These are phyloP conservation scores for Dermochelys coriacea DNA, from an alignment of 2,797 vertebrate genomes.

Conservation along the genomic window DNA sequence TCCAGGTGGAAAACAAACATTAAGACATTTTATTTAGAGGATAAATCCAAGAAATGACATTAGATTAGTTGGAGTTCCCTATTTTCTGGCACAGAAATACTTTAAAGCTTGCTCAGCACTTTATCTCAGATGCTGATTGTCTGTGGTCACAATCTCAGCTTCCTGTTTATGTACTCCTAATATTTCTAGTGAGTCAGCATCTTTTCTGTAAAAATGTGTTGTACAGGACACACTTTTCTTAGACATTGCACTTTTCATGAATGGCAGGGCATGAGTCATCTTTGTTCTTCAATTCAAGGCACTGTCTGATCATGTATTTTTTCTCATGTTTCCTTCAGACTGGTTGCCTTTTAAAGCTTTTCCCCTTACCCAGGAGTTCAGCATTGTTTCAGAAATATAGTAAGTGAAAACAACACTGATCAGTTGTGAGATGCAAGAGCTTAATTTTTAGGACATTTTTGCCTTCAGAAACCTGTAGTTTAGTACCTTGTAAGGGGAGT, in stretches of 20 bases:
- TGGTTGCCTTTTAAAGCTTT: neutral
- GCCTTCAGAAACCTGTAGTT: neutral
- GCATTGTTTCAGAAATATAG: neutral
- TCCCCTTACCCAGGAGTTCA: neutral
- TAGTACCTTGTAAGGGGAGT: neutral
- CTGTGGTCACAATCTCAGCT: constrained; percentile 66
- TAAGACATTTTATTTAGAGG: neutral
- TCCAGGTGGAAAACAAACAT: neutral
- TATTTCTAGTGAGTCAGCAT: constrained; percentile 69
- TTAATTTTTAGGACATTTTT: neutral
- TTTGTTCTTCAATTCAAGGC: neutral
- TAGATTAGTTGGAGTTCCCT: constrained; percentile 30
- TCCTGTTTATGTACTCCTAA: constrained; percentile 61
- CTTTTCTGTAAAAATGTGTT: neutral
- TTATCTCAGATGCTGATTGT: constrained; percentile 47
- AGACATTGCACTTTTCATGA: neutral
- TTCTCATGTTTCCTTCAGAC: neutral
- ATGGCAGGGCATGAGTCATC: neutral
- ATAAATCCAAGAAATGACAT: neutral
- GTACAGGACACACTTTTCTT: neutral
- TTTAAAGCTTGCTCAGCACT: constrained; percentile 63
- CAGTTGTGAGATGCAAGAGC: neutral
- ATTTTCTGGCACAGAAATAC: constrained; percentile 21
- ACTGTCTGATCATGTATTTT: neutral
- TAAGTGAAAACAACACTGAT: neutral